Conservation (phyloP, 2,797 vertebrate genomes). For the Sciaenops ocellatus region DNA sequence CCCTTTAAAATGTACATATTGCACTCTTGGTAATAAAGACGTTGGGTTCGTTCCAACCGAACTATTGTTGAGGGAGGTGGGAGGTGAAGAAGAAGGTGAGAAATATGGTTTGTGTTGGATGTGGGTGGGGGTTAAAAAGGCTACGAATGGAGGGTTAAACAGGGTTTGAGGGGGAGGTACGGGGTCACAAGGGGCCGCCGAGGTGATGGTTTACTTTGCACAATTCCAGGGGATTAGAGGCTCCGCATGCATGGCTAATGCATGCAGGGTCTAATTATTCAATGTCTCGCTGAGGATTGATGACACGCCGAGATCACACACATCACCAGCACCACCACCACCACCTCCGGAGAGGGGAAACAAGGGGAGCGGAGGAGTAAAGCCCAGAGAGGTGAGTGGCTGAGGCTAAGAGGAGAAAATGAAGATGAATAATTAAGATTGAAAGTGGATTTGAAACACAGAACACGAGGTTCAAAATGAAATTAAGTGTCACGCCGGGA, state of each 20-base stretch:
- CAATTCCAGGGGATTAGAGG: constrained; percentile 70
- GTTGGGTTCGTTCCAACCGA: neutral
- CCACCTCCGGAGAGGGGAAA: constrained; percentile 52
- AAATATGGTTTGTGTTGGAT: constrained; percentile 36
- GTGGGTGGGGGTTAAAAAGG: constrained; percentile 39
- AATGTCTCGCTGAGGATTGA: constrained; percentile 57
- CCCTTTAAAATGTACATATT: constrained; percentile 18
- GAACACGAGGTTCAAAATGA: constrained; percentile 33
- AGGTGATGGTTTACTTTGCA: constrained; percentile 65
- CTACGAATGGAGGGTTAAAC: constrained; percentile 12
- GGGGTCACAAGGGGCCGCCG: constrained; percentile 12
- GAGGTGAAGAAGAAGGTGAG: constrained; percentile 36
- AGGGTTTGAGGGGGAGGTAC: constrained; percentile 35
- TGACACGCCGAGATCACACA: constrained; percentile 62
- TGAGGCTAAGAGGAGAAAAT: constrained; percentile 23
- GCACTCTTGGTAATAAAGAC: constrained; percentile 3
- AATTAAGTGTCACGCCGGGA: constrained; percentile 20
- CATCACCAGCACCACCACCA: constrained; percentile 25
- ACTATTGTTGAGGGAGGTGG: constrained; percentile 23
- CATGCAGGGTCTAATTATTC: constrained; percentile 64
- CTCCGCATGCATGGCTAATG: constrained; percentile 33
- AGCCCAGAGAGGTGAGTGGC: constrained; percentile 37
- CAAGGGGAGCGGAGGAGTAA: constrained; percentile 30
- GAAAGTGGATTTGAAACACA: constrained; percentile 47
- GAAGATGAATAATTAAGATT: constrained; percentile 53